Evolutionary conservation across 2,888 invertebrate species (phyloP).

Genomic region (Agriopis marginaria): DNA sequence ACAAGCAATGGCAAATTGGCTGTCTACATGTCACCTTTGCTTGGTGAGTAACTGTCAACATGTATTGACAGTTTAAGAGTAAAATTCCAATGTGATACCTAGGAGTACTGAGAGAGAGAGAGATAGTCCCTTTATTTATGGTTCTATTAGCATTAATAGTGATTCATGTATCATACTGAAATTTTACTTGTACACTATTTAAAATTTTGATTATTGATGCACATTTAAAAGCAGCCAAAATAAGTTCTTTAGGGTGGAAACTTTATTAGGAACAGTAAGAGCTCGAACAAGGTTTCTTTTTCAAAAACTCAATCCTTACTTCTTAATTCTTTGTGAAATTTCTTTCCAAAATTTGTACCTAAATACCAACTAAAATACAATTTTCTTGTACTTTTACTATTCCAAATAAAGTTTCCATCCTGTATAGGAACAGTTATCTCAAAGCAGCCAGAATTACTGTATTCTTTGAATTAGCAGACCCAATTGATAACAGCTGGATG

Average conservation of each 20-base stretch:
- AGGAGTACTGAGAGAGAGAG: background rate
- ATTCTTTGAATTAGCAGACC: background rate
- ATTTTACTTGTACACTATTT: background rate
- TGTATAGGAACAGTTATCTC: background rate
- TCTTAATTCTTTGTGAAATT: no score
- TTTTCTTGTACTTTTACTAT: no score
- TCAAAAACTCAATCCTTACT: no score
- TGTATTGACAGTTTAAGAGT: background rate
- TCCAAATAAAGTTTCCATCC: no score
- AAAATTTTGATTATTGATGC: background rate
- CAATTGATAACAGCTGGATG: background rate
- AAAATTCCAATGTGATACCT: background rate
- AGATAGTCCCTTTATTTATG: background rate
- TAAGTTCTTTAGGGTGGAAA: no score
- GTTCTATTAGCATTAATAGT: background rate
- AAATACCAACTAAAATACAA: no score
- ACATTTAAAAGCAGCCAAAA: background rate
- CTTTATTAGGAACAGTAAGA: no score
- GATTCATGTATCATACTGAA: conserved; percentile 2
- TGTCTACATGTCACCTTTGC: no score
- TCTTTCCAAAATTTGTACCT: no score
- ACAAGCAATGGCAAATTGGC: no score
- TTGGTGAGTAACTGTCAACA: no score
- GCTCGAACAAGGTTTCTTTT: no score
- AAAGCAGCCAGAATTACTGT: background rate